These are phyloP conservation scores for Calephelis nemesis DNA, from an alignment of 1,140 invertebrate genomes.

Conservation along the genomic window DNA sequence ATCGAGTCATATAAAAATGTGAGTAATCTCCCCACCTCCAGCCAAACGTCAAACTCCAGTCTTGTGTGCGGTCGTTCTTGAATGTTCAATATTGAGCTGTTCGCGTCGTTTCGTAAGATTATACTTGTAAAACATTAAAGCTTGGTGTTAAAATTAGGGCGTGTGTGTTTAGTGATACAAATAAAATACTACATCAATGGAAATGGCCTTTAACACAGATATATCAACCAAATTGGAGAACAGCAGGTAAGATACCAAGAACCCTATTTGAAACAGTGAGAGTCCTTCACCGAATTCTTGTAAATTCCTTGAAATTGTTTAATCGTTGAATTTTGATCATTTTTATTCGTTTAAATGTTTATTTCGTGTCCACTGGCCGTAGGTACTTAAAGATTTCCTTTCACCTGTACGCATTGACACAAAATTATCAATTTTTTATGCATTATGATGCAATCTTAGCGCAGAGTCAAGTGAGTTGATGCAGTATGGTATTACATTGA, in stretches of 20 bases:
- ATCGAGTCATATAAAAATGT: conserved; percentile 72
- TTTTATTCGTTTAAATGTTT: not conserved
- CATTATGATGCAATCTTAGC: conserved; percentile 21
- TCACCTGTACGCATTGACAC: conserved; percentile 14
- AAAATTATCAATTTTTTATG: conserved; percentile 13
- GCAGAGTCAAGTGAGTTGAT: not conserved
- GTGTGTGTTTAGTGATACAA: conserved; percentile 76
- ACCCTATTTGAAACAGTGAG: conserved; percentile 19
- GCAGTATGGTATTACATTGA: not conserved
- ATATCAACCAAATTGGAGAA: conserved; percentile 73
- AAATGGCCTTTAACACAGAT: conserved; percentile 75
- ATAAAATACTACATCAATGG: conserved; percentile 68
- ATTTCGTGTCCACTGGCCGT: not conserved
- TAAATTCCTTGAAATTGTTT: conserved; percentile 16
- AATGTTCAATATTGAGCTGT: conserved; percentile 44
- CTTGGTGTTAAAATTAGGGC: conserved; percentile 58
- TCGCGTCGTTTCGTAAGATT: conserved; percentile 63
- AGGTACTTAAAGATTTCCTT: conserved; percentile 17
- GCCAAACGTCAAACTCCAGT: conserved; percentile 67
- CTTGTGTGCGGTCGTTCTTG: conserved; percentile 55
- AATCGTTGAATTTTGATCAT: not conserved
- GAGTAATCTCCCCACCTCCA: conserved; percentile 62
- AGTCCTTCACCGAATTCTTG: conserved; percentile 22
- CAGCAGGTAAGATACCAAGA: conserved; percentile 60
- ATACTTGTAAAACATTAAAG: conserved; percentile 44